Base-by-base conservation (phyloP, 2,113 vertebrate species). In the Festucalex cinctus region DNA sequence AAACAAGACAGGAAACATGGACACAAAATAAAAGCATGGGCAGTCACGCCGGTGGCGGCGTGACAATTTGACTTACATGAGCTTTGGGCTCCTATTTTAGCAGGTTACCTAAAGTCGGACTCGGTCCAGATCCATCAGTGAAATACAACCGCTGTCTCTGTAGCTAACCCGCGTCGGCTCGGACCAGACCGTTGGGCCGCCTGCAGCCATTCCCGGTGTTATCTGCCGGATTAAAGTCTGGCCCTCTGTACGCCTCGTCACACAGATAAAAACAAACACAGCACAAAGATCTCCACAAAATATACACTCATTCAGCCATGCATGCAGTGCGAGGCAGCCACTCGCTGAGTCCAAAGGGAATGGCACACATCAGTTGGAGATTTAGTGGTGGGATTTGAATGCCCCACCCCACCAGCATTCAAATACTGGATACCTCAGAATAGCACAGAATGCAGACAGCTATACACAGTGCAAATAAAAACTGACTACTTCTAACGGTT, bases 171-270 rank as follows among this genome's bases (percentile, higher is more conserved):
- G 88, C 89, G 88, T 87, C 88, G 88, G 89, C 73, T 73, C 69
- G 1, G 58, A 64, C 58, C 66, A 70, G 71, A 83, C 76, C 68
- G 63, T 57, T 68, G 78, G 78, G 82, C 80, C 83, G 83, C 65
- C 71, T 74, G 79, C 75, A 70, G 68, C 80, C 81, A 81, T 85
- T 79, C 85, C 78, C 70, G 75, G 44, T 76, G 80, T 89, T 89
- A 91, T 90, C 89, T 88, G 71, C 28, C 66, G 86, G 87, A 85
- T 92, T 92, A 91, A 86, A 82, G 77, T 83, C 83, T 87, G 67
- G 64, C 59, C 66, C 70, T 74, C 77, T 80, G 56, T 65, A 63
- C 41, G 59, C 71, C 70, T 76, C 71, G 70, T 74, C 79, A 70
- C 68, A 83, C 65, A 64, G 69, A 81, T 68, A 73, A 61, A 78